Evolutionary conservation across 2,888 invertebrate genomes (phyloP).

Genomic region (Lapara coniferarum): DNA sequence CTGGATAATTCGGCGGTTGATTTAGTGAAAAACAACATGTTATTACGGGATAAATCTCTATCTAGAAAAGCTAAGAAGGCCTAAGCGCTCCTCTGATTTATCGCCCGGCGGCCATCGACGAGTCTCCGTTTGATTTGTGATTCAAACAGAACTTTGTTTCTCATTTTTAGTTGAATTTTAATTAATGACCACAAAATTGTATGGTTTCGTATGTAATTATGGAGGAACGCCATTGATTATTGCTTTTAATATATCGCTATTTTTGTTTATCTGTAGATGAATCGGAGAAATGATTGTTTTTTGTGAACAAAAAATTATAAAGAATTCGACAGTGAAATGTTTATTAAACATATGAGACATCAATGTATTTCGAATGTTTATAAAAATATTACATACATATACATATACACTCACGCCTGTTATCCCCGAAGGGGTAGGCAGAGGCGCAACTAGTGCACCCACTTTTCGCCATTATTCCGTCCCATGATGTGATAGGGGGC

Average conservation of each 20-base stretch:
- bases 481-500: too few species aligned
- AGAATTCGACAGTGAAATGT: not conserved
- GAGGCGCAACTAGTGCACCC: too few species aligned
- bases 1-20: slow-evolving; percentile 83
- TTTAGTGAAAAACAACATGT: slow-evolving; percentile 83
- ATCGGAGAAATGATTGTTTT: slow-evolving; percentile 13
- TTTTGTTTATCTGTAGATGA: slow-evolving; percentile 56
- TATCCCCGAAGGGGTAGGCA: too few species aligned
- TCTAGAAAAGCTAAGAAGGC: slow-evolving; percentile 84
- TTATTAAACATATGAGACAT: not conserved
- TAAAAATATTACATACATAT: too few species aligned
- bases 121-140: slow-evolving; percentile 78
- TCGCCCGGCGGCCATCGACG: slow-evolving; percentile 69
- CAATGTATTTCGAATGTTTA: not conserved
- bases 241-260: slow-evolving; percentile 65
- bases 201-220: slow-evolving; percentile 74
- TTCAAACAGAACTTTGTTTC: slow-evolving; percentile 68
- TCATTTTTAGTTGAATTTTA: slow-evolving; percentile 81
- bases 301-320: not conserved
- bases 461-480: too few species aligned
- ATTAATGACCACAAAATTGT: slow-evolving; percentile 80
- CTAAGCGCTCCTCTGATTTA: slow-evolving; percentile 81
- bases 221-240: slow-evolving; percentile 71
- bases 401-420: too few species aligned
- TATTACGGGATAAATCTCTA: slow-evolving; percentile 84